Evolutionary conservation across 2,113 vertebrate species (phyloP), one percentile per base, ranked within the genome.

Genomic region (Sorex fumeus): DNA sequence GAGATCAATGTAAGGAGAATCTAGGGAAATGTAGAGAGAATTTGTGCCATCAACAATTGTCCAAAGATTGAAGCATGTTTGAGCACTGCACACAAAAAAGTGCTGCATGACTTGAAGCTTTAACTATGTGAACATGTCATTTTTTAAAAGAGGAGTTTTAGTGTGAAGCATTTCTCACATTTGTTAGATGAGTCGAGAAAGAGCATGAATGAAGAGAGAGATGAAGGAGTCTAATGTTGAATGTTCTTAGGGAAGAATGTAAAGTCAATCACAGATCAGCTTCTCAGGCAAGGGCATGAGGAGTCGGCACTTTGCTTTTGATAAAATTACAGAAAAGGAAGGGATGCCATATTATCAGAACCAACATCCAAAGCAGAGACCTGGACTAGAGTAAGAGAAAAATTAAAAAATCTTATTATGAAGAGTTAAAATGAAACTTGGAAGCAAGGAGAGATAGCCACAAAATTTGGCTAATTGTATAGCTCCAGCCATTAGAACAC

Each of bases 11-110:
- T 8, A 66, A 40, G 40, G 18, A 60, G 6, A 6, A 9, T 8
- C 19, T 12, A 23, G 32, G 34, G 11, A 2, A 40, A 30, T 0
- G 0, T 2, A 71, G 7, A 27, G 13, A 30, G 3, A 9, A 27
- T 0, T 25, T 40, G 6, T 40, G 9, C 3, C 5, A 8, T 34
- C 1, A 69, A 8, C 28, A 69, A 11, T 32, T 10, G 66, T n/a
- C 2, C 66, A 12, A 12, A 32, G 28, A 6, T 69, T 69, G 67
- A 69, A 69, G 40, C 7, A 4, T 40, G 40, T 40, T 40, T 40
- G 40, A 40, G 40, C 40, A 40, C 7, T 40, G 40, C 40, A 40
- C 40, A 40, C n/a, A 40, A 4, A 40, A 40, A 40, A 40, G 40
- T 40, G 40, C 40, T 40, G 40, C 40, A 40, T 40, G 40, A 40